Evolutionary conservation across 2,888 invertebrate genomes (phyloP), one percentile per base, ranked within the genome.

Genomic region (Rotaria magnacalcarata): DNA sequence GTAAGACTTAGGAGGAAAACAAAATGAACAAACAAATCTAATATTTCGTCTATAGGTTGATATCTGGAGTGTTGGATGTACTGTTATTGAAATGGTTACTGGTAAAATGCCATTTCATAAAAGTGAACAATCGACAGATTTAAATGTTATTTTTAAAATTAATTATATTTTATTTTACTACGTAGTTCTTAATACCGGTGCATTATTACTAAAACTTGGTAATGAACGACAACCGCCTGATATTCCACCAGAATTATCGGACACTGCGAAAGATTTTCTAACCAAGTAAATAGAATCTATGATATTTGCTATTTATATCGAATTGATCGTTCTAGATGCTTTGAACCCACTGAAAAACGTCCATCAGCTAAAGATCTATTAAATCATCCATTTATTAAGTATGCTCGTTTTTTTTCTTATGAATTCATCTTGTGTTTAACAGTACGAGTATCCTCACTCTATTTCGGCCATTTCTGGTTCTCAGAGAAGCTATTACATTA

Each of bases 21-120:
- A 1, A 10, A n/a, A 47, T n/a, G 14, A 50, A 50, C 8, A 50
- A 14, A 19, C 8, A 47, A 47, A 11, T 14, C n/a, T 24, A 24
- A 80, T 43, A 10, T 4, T 47, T 24, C 47, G 11, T 80, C 0
- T 80, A n/a, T 8, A 80, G 80, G 80, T 80, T 24, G 80, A 80
- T 80, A 80, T 80, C 8, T 80, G 80, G 80, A 47, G 80, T 80
- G 84, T 84, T 34, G 84, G 84, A n/a, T 84, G 84, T 56, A 84
- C 84, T 11, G 41, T 84, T 8, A 84, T 84, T 21, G 84, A 84
- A 84, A 84, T 84, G 84, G 84, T 34, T 2, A 84, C 84, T 11
- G 84, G 84, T 21, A 84, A 84, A 56, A 52, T 56, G 41, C 84
- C 84, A 41, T 84, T 41, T 84, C 56, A 52, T 84, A 56, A 84